A percentile compares a stretch with the other conserved stretches of the same genome.
Evolutionary conservation across 2,888 invertebrate species (phyloP).

Genomic region (Sthenelais limicola): DNA sequence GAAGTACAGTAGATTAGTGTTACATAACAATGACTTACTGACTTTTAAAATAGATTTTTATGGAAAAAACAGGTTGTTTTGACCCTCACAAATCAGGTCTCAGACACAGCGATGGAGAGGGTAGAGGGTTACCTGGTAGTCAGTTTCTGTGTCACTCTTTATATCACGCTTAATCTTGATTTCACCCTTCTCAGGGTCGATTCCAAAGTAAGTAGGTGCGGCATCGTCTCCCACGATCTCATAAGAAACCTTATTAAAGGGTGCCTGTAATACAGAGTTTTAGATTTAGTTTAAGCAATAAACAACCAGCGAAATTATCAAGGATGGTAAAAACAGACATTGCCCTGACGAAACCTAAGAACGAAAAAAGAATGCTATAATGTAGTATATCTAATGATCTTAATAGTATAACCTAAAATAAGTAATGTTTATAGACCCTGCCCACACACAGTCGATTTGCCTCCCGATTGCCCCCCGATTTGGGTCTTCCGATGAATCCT

Average conservation of each 20-base stretch:
- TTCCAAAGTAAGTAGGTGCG: conserved; percentile 58
- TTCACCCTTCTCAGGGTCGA: conserved; percentile 51
- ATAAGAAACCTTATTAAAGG: conserved; percentile 60
- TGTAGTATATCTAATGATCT: no score
- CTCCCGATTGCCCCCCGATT: no score
- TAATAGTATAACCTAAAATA: no score
- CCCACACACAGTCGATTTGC: no score
- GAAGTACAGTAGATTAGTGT: conserved; percentile 42
- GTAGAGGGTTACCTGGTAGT: conserved; percentile 52
- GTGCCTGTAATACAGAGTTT: conserved; percentile 52
- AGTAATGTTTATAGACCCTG: no score
- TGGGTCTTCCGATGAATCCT: no score
- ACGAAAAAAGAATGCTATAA: no score
- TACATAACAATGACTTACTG: not conserved
- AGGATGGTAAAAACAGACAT: no score
- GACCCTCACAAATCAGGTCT: not conserved
- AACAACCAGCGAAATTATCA: not conserved
- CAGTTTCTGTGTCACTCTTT: conserved; percentile 44
- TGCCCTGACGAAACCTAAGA: no score
- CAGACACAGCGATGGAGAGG: not conserved
- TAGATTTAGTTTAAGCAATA: not conserved
- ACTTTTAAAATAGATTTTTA: not conserved
- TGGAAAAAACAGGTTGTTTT: conserved; percentile 46
- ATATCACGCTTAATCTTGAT: conserved; percentile 48
- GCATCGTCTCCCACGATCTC: conserved; percentile 63